Evolutionary conservation across 2,113 vertebrate genomes (phyloP), one percentile per base, ranked within the genome.

Genomic region (Sialia sialis): DNA sequence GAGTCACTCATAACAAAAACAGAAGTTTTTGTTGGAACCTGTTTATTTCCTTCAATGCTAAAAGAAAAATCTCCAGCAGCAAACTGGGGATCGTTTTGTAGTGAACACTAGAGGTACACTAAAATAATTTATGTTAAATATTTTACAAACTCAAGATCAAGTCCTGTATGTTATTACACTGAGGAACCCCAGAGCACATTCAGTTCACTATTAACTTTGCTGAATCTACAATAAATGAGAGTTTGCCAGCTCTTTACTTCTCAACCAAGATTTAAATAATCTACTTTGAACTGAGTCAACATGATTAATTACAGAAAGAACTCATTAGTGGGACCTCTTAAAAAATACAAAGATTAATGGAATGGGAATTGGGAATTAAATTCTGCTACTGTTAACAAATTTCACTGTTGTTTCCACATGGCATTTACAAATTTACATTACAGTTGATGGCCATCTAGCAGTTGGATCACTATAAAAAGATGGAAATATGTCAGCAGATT

Each of bases 221-320:
- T 43, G 46, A 62, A 63, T 34, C 38, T 69, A 56, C 18, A 83
- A 8, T 44, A 49, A 82, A 43, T 30, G 56, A 51, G 21, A 67
- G n/a, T 72, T 78, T 83, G n/a, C n/a, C 30, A 80, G 7, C 43
- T 76, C 51, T 25, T 51, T 51, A 54, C 32, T 90, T 90, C 66
- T 41, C 36, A 75, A 67, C 9, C 11, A 80, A 74, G 36, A 72
- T 41, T 94, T 74, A 90, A 94, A 63, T 91, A 27, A 81, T 78
- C 25, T 87, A 8, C 69, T 87, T 84, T 92, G 62, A 94, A 87
- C 52, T 78, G 25, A 59, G 39, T 75, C 80, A 87, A 64, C 66
- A 58, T 56, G 77, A 86, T 94, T 84, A 93, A 95, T 91, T 94
- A 84, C 56, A 87, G 67, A 73, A 91, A 84, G 26, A 92, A 87